These are phyloP conservation scores for Beroe forskalii DNA, from an alignment of 37 sponge, comb jelly and placozoan species.

Conservation along the genomic window DNA sequence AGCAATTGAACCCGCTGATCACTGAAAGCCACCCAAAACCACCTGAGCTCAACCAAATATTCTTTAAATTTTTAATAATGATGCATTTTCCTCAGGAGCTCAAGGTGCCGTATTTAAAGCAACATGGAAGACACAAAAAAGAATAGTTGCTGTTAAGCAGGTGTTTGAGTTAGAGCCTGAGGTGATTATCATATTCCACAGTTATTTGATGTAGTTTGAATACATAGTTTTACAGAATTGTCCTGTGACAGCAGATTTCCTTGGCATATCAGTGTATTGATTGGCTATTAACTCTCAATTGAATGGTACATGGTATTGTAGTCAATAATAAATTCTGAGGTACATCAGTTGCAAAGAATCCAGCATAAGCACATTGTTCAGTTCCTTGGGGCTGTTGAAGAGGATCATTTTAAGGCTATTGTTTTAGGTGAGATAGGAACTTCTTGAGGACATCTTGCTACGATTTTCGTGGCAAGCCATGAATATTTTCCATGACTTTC, in stretches of 20 bases:
- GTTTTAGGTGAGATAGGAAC: conserved; percentile 46
- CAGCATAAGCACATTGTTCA: conserved; percentile 52
- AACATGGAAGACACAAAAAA: background rate
- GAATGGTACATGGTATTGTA: background rate
- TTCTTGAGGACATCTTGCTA: no score
- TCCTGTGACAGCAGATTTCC: no score
- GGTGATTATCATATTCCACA: background rate
- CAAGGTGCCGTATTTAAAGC: conserved; percentile 43
- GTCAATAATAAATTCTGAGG: background rate
- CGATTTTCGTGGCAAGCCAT: no score
- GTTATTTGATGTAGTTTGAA: no score
- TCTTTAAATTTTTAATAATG: no score
- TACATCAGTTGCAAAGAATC: conserved; percentile 1
- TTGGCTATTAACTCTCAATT: background rate
- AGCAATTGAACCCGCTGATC: no score
- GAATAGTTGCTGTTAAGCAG: conserved; percentile 21
- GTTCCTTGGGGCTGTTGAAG: conserved; percentile 37
- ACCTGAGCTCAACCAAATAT: no score
- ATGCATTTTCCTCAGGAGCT: conserved; percentile 13
- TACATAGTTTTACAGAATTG: no score
- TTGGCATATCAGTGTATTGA: no score
- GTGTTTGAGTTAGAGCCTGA: conserved; percentile 17
- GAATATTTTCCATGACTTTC: no score
- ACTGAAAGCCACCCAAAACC: no score
- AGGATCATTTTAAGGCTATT: background rate